phyloP scores from a whole-genome alignment of 2,113 vertebrate genomes.

The Athene noctua region DNA sequence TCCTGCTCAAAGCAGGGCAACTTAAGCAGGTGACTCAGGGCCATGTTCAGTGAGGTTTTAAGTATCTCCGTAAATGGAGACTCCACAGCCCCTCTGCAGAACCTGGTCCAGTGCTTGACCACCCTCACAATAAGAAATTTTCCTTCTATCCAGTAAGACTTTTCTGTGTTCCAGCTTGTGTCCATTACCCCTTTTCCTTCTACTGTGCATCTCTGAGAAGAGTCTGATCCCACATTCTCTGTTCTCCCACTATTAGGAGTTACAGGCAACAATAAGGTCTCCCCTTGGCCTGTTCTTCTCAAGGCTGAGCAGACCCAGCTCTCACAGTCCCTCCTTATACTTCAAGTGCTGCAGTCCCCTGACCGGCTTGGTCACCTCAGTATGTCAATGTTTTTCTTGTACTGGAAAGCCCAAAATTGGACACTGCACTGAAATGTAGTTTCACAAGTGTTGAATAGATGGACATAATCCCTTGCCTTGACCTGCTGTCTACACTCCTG shows the following conservation, averaged over 20 bases:
- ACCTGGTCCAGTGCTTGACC: neutral
- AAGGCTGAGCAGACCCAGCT: neutral
- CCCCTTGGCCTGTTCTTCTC: neutral
- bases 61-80: neutral
- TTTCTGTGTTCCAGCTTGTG: neutral
- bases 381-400: neutral
- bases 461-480: neutral
- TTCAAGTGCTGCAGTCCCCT: neutral
- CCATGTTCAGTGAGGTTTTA: neutral
- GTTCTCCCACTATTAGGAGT: neutral
- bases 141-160: neutral
- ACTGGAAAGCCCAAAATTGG: neutral
- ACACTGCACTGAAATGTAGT: neutral
- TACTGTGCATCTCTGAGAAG: neutral
- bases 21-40: neutral
- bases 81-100: accelerated
- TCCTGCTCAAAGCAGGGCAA: neutral
- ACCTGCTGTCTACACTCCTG: neutral
- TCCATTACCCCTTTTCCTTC: neutral
- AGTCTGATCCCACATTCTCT: neutral
- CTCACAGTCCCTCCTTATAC: neutral
- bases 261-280: neutral
- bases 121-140: neutral
- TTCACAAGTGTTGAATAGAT: neutral
- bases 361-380: neutral